A percentile compares a stretch with the other conserved stretches of the same genome.
phyloP scores from a whole-genome alignment of 2,888 invertebrate species.

The Oxyscelio sp. region DNA sequence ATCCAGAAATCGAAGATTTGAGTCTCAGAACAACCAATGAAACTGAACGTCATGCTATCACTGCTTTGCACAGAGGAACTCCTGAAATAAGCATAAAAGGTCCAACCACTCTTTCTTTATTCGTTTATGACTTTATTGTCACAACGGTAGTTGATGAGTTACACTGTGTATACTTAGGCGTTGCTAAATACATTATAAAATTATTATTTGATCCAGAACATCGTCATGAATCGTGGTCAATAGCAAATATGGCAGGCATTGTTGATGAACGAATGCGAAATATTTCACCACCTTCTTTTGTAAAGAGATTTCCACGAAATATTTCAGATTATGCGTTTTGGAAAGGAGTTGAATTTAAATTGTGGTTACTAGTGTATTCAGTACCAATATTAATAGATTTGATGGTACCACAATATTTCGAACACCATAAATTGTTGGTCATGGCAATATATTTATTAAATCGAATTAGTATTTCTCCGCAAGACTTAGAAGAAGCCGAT shows the following conservation, averaged over 20 bases:
- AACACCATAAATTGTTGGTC: slow-evolving; percentile 74
- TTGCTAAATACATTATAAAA: slow-evolving; percentile 53
- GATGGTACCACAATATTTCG: too few species aligned
- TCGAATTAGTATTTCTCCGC: slow-evolving; percentile 56
- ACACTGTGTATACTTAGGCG: slow-evolving; percentile 71
- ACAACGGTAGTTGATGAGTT: slow-evolving; percentile 68
- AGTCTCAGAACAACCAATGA: slow-evolving; percentile 32
- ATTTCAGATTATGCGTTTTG: slow-evolving; percentile 68
- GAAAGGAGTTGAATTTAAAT: slow-evolving; percentile 75
- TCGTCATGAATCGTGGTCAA: background rate
- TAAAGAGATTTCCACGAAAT: slow-evolving; percentile 59
- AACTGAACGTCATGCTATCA: slow-evolving; percentile 6
- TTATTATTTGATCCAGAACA: slow-evolving; percentile 61
- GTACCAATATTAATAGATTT: slow-evolving; percentile 68
- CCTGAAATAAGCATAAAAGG: slow-evolving; percentile 65
- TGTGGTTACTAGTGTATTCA: slow-evolving; percentile 71
- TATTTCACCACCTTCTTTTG: slow-evolving; percentile 67
- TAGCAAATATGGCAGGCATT: slow-evolving; percentile 17
- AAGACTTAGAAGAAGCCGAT: slow-evolving; percentile 44
- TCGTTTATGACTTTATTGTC: slow-evolving; percentile 58
- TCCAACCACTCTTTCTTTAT: slow-evolving; percentile 40
- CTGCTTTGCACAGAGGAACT: background rate
- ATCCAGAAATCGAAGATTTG: slow-evolving; percentile 25
- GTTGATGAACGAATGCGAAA: slow-evolving; percentile 53
- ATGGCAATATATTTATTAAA: too few species aligned